A percentile compares a stretch with the other conserved stretches of the same genome.
Conservation (phyloP, 2,888 invertebrate species). For the Cheiracanthium punctorium region DNA sequence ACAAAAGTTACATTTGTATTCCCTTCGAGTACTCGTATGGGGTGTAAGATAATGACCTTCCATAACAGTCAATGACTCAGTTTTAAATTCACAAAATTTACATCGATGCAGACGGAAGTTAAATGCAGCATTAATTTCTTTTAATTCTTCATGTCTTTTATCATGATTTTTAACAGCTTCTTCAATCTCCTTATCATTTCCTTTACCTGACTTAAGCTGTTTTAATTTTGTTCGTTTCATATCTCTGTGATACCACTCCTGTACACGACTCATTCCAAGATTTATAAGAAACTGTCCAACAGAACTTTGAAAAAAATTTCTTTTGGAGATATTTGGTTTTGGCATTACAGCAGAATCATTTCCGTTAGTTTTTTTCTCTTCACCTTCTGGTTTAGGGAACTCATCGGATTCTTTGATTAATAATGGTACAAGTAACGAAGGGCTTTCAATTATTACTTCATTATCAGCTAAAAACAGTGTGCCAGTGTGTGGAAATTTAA, state of each 20-base stretch:
- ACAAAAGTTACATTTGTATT: slow-evolving; percentile 86
- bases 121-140: slow-evolving; percentile 89
- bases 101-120: slow-evolving; percentile 85
- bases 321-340: slow-evolving; percentile 74
- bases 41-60: slow-evolving; percentile 92
- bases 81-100: slow-evolving; percentile 91
- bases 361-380: slow-evolving; percentile 48
- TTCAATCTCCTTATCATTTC: slow-evolving; percentile 81
- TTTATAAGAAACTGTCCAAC: slow-evolving; percentile 93
- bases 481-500: slow-evolving; percentile 67
- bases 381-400: slow-evolving; percentile 69
- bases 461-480: slow-evolving; percentile 61
- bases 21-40: slow-evolving; percentile 82
- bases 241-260: slow-evolving; percentile 95
- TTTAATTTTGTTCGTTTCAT: slow-evolving; percentile 89
- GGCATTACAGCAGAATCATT: slow-evolving; percentile 61
- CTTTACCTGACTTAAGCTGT: slow-evolving; percentile 82
- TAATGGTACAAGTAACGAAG: slow-evolving; percentile 72
- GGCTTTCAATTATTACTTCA: slow-evolving; percentile 72
- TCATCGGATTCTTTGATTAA: slow-evolving; percentile 72
- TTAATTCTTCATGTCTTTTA: slow-evolving; percentile 82
- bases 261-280: slow-evolving; percentile 91
- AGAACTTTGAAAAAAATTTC: slow-evolving; percentile 73
- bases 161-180: slow-evolving; percentile 88
- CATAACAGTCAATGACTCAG: slow-evolving; percentile 89